These are phyloP conservation scores for Artibeus lituratus DNA, from an alignment of 2,797 vertebrate genomes.

Conservation along the genomic window DNA sequence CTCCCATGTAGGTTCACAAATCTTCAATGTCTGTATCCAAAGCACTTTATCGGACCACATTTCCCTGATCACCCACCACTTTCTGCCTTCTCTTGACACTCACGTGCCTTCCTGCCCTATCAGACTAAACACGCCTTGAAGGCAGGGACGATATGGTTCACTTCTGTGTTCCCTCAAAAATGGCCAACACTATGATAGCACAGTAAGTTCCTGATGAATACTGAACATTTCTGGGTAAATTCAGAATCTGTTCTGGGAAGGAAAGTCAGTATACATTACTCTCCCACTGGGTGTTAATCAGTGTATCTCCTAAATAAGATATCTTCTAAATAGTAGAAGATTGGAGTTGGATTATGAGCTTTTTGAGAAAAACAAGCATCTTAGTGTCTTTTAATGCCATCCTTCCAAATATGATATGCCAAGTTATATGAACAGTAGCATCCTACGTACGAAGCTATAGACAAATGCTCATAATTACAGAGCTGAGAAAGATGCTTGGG, in stretches of 20 bases:
- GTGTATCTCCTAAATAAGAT: neutral
- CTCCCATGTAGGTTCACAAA: neutral
- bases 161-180: neutral
- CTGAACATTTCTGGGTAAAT: neutral
- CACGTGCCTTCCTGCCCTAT: neutral
- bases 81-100: neutral
- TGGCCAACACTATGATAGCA: neutral
- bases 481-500: neutral
- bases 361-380: conserved; percentile 39
- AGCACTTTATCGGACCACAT: neutral
- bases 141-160: neutral
- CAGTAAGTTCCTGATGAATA: neutral
- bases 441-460: neutral
- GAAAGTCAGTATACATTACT: neutral
- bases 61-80: neutral
- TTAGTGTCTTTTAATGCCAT: neutral
- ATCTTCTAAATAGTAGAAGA: neutral
- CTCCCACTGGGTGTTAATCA: neutral
- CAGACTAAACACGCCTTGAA: neutral
- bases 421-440: neutral
- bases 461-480: neutral
- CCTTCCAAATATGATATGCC: neutral
- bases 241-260: neutral
- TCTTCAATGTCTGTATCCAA: neutral
- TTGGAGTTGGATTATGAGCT: neutral